Evolutionary conservation across 2,888 invertebrate genomes (phyloP), one percentile per base, ranked within the genome.

Genomic region (Autographa gamma): DNA sequence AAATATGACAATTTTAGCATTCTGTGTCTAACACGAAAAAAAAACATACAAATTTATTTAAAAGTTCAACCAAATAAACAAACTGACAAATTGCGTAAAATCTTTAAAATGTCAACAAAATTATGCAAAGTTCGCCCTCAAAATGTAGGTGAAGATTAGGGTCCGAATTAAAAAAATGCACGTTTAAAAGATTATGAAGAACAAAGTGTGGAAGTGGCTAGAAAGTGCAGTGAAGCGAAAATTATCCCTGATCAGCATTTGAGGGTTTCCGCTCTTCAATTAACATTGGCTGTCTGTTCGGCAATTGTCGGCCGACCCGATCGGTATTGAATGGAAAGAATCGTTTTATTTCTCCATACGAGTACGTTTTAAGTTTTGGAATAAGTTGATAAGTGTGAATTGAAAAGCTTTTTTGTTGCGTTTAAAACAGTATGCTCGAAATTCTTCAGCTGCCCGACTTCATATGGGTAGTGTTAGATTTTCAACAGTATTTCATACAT

Each of bases 321-420:
- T 86, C 85, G 85, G 89, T 89, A 85, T 83, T 82, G 74, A 85
- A 81, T 78, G 75, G 77, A 76, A 79, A 81, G 81, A 85, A 86
- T 83, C 78, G 83, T 80, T 76, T 83, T 77, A 74, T 79, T 77
- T 70, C 68, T 59, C 60, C 65, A 60, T 75, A 14, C 54, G 54
- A 64, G 48, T 66, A 54, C 34, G 69, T 38, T 74, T 72, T 66
- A 54, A 32, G 69, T 38, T 74, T 72, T 69, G 68, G 38, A 64
- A 63, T 62, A 69, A 63, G 63, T 63, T 62, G 67, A 81, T 79
- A 74, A 74, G 74, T 74, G 66, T 62, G 43, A 18, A 9, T 19
- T 54, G 19, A 19, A 56, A 25, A 38, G 34, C 25, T 25, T 25
- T 25, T 25, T 2, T 25, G 25, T 25, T 25, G 25, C 25, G 25